phyloP scores from a whole-genome alignment of 2,113 vertebrate genomes.

The Excalfactoria chinensis region DNA sequence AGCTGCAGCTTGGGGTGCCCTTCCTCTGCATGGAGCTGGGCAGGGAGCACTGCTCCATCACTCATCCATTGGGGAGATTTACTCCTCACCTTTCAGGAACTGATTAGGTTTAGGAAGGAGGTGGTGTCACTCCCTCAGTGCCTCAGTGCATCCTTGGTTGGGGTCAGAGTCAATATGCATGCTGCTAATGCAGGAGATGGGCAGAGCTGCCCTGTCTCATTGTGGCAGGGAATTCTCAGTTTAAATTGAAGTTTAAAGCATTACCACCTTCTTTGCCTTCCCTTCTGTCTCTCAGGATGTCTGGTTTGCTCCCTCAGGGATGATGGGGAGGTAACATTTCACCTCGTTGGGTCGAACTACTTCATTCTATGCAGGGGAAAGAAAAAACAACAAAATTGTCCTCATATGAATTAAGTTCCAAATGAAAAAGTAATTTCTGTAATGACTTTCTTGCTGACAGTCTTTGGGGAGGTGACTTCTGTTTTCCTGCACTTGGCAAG shows the following conservation, averaged over 20 bases:
- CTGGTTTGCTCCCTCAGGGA: conserved; percentile 33
- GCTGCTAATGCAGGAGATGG: conserved; percentile 6
- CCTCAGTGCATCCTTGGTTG: conserved; percentile 11
- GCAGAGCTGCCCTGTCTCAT: conserved; percentile 19
- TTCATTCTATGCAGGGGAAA: background rate
- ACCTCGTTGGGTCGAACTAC: conserved; percentile 31
- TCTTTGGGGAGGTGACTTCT: conserved; percentile 40
- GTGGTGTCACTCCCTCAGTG: background rate
- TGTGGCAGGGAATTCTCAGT: conserved; percentile 39
- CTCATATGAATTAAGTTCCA: conserved; percentile 28
- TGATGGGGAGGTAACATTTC: background rate
- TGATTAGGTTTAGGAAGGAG: conserved; percentile 1
- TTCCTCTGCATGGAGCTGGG: background rate
- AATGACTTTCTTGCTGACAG: conserved; percentile 14
- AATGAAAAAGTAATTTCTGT: conserved; percentile 54
- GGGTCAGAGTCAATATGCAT: conserved; percentile 43
- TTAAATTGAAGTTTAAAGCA: conserved; percentile 41
- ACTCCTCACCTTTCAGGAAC: background rate
- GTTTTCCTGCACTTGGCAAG: background rate
- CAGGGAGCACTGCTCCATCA: background rate
- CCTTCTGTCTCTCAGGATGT: conserved; percentile 17
- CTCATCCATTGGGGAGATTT: background rate
- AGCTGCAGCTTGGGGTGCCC: background rate
- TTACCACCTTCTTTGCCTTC: background rate
- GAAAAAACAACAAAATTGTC: background rate